Evolutionary conservation across 2,113 vertebrate genomes (phyloP).

Genomic region (Hyla sarda): DNA sequence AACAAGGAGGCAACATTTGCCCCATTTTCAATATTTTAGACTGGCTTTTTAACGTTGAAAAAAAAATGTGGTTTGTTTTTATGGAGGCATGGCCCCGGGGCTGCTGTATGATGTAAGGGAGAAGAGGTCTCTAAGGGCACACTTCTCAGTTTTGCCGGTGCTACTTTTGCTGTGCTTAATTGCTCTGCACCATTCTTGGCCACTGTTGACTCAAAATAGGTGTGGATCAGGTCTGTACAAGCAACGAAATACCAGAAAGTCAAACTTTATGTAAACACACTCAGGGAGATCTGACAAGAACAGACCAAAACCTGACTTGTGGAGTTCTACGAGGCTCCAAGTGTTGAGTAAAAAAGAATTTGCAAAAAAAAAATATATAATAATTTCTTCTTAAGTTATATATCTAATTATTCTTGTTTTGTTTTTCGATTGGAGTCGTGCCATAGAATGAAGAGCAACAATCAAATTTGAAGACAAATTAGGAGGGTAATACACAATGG

Average conservation of each 20-base stretch:
- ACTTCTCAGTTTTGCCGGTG: constrained; percentile 59
- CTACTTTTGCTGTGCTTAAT: constrained; percentile 67
- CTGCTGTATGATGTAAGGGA: constrained; percentile 77
- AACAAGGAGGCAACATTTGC: constrained; percentile 66
- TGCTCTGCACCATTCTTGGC: constrained; percentile 69
- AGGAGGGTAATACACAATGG: neutral
- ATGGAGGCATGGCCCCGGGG: constrained; percentile 72
- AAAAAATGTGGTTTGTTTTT: constrained; percentile 76
- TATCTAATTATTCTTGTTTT: neutral
- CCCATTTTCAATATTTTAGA: constrained; percentile 67
- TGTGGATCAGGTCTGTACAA: constrained; percentile 86
- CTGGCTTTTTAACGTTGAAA: constrained; percentile 72
- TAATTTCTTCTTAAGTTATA: neutral
- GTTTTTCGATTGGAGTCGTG: neutral
- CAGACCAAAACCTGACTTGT: constrained; percentile 73
- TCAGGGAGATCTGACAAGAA: constrained; percentile 74
- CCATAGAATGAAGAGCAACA: neutral
- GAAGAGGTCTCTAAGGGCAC: constrained; percentile 70
- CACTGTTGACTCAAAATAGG: constrained; percentile 88
- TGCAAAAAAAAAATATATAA: too few species aligned
- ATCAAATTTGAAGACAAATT: neutral
- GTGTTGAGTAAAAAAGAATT: constrained; percentile 22
- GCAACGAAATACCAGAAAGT: constrained; percentile 85
- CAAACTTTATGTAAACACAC: constrained; percentile 78
- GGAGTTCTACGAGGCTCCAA: constrained; percentile 61